Percentiles rank a stretch among this genome's conserved stretches.
Conservation (phyloP, 2,888 invertebrate species). For the Drosophila quinaria region DNA sequence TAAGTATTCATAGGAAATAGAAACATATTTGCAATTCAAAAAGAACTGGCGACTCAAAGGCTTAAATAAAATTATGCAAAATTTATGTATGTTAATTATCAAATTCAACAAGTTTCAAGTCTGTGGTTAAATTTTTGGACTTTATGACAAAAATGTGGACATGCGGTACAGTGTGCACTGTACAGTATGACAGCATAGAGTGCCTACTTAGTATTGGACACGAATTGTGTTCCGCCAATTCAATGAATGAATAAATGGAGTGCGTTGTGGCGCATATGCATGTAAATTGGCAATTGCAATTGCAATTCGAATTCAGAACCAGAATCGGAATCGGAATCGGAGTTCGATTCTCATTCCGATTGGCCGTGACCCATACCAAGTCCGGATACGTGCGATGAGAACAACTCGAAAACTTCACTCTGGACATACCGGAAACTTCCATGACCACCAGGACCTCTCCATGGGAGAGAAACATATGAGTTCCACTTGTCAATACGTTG, state of each 20-base stretch:
- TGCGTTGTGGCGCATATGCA: constrained; percentile 76
- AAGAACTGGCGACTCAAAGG: too few relatives aligned
- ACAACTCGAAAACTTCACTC: constrained; percentile 28
- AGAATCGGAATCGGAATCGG: constrained; percentile 42
- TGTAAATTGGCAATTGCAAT: constrained; percentile 79
- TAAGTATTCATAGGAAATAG: background rate
- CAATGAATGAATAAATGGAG: constrained; percentile 63
- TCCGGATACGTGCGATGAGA: constrained; percentile 20
- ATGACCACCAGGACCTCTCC: constrained; percentile 9
- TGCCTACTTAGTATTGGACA: constrained; percentile 68
- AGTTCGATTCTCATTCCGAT: constrained; percentile 34
- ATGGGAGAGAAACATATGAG: constrained; percentile 7
- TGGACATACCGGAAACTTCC: background rate
- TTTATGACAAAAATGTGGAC: background rate
- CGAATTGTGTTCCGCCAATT: constrained; percentile 24
- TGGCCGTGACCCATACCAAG: constrained; percentile 21
- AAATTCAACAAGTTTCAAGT: background rate
- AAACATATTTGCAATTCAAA: background rate
- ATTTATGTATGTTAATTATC: background rate
- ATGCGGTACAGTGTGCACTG: background rate
- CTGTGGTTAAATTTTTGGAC: background rate
- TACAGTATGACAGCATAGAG: background rate
- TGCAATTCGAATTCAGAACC: constrained; percentile 47
- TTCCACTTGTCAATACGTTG: constrained; percentile 36
- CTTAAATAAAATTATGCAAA: background rate